These are phyloP conservation scores for Halisarca cf. caerulea DNA, from an alignment of 37 sponge, comb jelly and placozoan genomes.

Conservation along the genomic window DNA sequence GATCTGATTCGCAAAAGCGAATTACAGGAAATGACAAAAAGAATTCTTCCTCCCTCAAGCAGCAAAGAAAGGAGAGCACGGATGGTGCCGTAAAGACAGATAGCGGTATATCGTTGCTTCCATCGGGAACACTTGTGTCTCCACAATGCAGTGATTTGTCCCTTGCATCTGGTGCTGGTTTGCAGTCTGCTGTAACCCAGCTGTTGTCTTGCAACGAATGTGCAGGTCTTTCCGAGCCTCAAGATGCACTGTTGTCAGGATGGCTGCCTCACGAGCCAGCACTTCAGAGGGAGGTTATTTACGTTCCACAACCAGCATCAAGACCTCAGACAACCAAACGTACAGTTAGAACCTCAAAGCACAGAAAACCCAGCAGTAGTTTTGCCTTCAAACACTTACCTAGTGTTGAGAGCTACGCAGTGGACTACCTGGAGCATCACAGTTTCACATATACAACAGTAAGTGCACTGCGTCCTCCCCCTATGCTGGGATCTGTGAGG, in stretches of 20 bases:
- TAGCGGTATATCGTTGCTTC: no score
- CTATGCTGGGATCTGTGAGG: not conserved
- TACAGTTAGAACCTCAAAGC: not conserved
- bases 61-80: no score
- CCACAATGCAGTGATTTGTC: no score
- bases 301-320: not conserved
- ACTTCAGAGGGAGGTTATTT: conserved; percentile 7
- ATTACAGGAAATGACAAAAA: no score
- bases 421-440: conserved; percentile 19
- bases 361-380: not conserved
- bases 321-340: not conserved
- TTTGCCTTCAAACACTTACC: not conserved
- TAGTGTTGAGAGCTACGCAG: not conserved
- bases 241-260: not conserved
- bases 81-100: no score
- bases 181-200: no score
- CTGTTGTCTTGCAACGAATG: no score
- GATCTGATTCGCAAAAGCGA: no score
- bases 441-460: conserved; percentile 26
- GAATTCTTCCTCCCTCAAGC: no score
- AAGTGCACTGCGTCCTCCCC: not conserved
- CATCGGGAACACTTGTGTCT: no score
- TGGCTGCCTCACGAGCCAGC: conserved; percentile 9
- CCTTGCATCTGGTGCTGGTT: no score
- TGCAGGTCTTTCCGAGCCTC: no score